A percentile compares a stretch with the other conserved stretches of the same genome.
Conservation (phyloP, 2,888 invertebrate genomes). For the Bombylius major region DNA sequence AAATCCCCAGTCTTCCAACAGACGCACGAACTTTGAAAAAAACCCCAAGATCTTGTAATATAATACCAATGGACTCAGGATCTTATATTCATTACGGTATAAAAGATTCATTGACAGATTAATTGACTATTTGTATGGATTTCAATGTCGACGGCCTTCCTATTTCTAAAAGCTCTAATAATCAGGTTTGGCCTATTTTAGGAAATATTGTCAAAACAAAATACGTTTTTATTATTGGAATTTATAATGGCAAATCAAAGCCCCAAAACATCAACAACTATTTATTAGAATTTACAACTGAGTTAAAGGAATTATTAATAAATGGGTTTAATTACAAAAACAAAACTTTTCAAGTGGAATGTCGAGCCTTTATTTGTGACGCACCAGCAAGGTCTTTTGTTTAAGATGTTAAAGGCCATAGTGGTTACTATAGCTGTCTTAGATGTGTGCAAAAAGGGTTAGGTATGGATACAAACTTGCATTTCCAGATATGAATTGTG, state of each 20-base stretch:
- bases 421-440: neutral
- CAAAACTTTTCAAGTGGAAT: conserved; percentile 6
- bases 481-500: neutral
- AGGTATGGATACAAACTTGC: neutral
- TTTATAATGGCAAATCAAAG: neutral
- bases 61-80: neutral
- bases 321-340: conserved; percentile 2
- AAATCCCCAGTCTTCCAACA: neutral
- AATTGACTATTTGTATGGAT: neutral
- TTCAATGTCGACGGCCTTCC: conserved; percentile 10
- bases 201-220: conserved; percentile 7
- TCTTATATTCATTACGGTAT: neutral
- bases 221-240: neutral
- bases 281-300: conserved; percentile 1
- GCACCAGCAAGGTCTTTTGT: neutral
- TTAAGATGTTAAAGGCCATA: neutral
- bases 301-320: neutral
- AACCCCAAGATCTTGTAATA: neutral
- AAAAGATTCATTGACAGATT: neutral
- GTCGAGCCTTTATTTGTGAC: conserved; percentile 6
- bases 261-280: conserved; percentile 7
- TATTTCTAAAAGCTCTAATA: conserved; percentile 8
- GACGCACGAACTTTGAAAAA: neutral
- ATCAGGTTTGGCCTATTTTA: conserved; percentile 10
- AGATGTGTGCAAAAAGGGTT: neutral